A percentile compares a stretch with the other conserved stretches of the same genome.
These are phyloP conservation scores for Pogonocherus hispidulus DNA, from an alignment of 2,888 invertebrate genomes.

Conservation along the genomic window DNA sequence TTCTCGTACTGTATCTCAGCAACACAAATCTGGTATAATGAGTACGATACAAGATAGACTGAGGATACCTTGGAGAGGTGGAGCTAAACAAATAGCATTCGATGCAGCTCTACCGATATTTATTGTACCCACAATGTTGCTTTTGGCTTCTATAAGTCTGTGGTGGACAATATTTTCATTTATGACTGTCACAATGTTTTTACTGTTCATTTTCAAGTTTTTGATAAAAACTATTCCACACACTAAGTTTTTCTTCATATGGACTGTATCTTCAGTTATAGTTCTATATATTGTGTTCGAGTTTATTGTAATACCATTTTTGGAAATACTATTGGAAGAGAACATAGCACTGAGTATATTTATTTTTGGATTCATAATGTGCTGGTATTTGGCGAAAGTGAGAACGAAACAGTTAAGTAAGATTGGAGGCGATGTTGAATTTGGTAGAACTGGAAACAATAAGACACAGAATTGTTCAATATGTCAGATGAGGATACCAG, in stretches of 20 bases:
- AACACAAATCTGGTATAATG: constrained; percentile 64
- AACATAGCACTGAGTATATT: constrained; percentile 73
- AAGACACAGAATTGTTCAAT: constrained; percentile 86
- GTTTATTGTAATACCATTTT: constrained; percentile 76
- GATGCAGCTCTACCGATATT: constrained; percentile 71
- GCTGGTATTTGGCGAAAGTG: constrained; percentile 65
- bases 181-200: constrained; percentile 59
- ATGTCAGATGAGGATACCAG: constrained; percentile 86
- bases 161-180: constrained; percentile 64
- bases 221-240: constrained; percentile 58
- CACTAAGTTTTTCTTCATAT: constrained; percentile 82
- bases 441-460: constrained; percentile 71
- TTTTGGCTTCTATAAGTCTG: constrained; percentile 69
- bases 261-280: constrained; percentile 79
- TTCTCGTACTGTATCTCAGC: constrained; percentile 61
- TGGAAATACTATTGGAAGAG: constrained; percentile 80
- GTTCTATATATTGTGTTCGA: constrained; percentile 80
- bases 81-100: constrained; percentile 71
- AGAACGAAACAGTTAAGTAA: constrained; percentile 54
- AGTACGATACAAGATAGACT: constrained; percentile 71
- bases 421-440: constrained; percentile 62
- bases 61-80: constrained; percentile 74
- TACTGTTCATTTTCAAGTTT: constrained; percentile 59
- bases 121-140: constrained; percentile 68
- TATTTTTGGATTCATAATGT: constrained; percentile 68